Base-by-base conservation (phyloP, 2,113 vertebrate species). In the Ceyx melanurus region DNA sequence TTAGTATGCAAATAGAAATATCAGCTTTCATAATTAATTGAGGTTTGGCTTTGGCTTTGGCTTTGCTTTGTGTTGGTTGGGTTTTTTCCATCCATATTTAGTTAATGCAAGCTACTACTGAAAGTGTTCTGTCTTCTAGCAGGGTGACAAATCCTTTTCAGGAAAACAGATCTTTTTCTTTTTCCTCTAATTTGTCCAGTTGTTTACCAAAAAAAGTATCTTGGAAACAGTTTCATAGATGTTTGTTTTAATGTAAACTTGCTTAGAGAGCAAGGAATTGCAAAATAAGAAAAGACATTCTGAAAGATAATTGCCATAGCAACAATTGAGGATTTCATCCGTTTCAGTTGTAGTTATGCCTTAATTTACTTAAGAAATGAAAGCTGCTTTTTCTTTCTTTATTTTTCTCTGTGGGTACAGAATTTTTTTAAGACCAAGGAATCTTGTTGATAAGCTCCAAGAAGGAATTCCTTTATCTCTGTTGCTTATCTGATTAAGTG, bases 191-290 rank as follows among this genome's bases (percentile, higher is more conserved):
- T 45, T 71, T 78, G 9, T 66, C n/a, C 13, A 28, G n/a, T 5
- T 79, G 10, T 88, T 90, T 85, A 70, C 29, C 31, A 33, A 72
- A 35, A 35, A 9, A 64, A 67, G 7, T 61, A 42, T 28, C 65
- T 60, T 7, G 45, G 57, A 73, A 64, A 61, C 26, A 18, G 40
- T 73, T 62, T 40, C 0, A 0, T 65, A 19, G 1, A 0, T 25
- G 2, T 76, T 76, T 72, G 3, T 76, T 76, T 75, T 82, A 37
- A 50, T 45, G 18, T 15, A 58, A 48, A 28, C 25, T 66, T 66
- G 19, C 25, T 26, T 73, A 45, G 50, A 73, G 56, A 68, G 28
- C 18, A 65, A 79, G 58, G 12, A 56, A 61, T 53, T 89, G 31
- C 31, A 66, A 73, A 72, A 48, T 31, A 56, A 53, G 21, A 43